Base-by-base conservation (phyloP, 2,113 vertebrate genomes). In the Ptilonorhynchus violaceus region DNA sequence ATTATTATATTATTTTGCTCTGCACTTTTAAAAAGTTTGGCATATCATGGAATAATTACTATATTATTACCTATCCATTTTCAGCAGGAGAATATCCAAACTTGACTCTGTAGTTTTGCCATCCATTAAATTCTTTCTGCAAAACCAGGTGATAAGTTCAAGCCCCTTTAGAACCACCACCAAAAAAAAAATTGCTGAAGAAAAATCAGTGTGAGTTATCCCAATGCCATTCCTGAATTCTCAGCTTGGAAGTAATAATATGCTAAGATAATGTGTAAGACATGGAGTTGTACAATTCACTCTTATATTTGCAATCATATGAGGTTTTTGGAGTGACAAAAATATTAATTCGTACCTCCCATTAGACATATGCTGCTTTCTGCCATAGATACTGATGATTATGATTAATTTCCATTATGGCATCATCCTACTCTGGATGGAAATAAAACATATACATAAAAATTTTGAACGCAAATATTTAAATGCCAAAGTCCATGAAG, bases 401-500 rank as follows among this genome's bases (percentile, higher is more conserved):
- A 82, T 67, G 16, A 63, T 93, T 88, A 76, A 64, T 97, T 81
- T 69, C 31, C 58, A 41, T 90, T 95, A 84, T 79, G 69, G 33
- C 52, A 42, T 92, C 52, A 76, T 83, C 50, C 66, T 87, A 55
- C 66, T 93, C 44, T 91, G 56, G 88, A 92, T 82, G 15, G 60
- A 86, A 30, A 85, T 80, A 95, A 89, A 31, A 39, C 16, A 53
- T 21, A 2, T 86, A 64, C 80, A 95, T 37, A 89, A 62, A 42
- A 85, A 50, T 58, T 84, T 87, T 96, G 81, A 91, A 80, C 20
- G 19, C 25, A 95, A 84, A 89, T 95, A 92, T 95, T 96, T 96
- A 90, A 92, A 88, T 96, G 52, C 58, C 89, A 93, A 92, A 96
- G 68, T 82, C 67, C 55, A n/a, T 80, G 68, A 76, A 67, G 37